phyloP scores from a whole-genome alignment of 2,797 vertebrate genomes.

The Tapera naevia region DNA sequence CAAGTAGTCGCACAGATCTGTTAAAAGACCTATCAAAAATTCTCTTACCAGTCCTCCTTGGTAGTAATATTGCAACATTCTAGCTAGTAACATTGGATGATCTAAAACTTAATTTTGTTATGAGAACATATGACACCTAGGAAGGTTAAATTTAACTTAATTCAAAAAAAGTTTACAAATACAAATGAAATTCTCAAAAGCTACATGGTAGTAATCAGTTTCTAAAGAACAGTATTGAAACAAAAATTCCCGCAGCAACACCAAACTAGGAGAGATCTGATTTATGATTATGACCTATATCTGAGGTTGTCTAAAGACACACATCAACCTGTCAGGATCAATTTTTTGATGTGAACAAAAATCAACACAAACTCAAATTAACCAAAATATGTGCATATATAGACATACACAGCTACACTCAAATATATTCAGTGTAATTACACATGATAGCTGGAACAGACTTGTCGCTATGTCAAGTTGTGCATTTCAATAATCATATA shows the following conservation, averaged over 20 bases:
- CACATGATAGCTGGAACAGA: background rate
- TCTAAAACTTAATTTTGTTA: background rate
- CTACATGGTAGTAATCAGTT: fast-evolving
- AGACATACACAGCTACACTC: background rate
- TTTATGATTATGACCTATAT: background rate
- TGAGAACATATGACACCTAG: background rate
- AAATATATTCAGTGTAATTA: background rate
- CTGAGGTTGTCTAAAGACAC: background rate
- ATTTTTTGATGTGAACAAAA: background rate
- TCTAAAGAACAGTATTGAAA: background rate
- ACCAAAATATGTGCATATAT: fast-evolving
- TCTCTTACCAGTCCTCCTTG: background rate
- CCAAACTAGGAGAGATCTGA: background rate
- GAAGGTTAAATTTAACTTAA: background rate
- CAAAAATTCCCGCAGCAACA: background rate
- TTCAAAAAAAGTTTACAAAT: background rate
- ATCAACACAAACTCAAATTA: background rate
- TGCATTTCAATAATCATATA: background rate
- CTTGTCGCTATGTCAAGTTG: fast-evolving
- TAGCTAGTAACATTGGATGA: background rate
- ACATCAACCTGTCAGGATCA: background rate
- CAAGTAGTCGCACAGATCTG: background rate
- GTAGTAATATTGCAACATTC: background rate
- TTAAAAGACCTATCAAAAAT: background rate
- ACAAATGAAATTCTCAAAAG: background rate